phyloP scores from a whole-genome alignment of 1,140 invertebrate species.

The Berghia stephanieae region DNA sequence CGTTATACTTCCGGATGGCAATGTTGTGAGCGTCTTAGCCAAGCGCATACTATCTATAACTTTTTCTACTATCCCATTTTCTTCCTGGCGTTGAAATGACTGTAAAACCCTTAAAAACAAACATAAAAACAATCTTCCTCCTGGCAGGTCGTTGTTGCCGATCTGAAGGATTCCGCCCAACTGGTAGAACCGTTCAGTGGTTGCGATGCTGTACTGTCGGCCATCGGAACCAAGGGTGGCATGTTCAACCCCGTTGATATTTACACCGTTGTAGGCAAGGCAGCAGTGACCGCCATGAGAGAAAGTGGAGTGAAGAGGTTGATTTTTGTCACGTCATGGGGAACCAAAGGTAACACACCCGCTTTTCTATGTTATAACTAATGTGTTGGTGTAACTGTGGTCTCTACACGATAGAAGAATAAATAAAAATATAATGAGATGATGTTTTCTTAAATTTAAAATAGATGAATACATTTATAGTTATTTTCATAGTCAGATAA shows the following conservation, averaged over 20 bases:
- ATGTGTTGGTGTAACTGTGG: background rate
- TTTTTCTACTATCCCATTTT: no score
- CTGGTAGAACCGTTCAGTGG: constrained; percentile 33
- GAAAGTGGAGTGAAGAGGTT: constrained; percentile 32
- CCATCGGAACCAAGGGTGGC: constrained; percentile 34
- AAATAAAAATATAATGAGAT: background rate
- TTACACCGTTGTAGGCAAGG: constrained; percentile 38
- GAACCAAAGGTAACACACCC: constrained; percentile 38
- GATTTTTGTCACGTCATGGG: constrained; percentile 44
- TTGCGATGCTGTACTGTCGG: constrained; percentile 42
- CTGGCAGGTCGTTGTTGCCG: background rate
- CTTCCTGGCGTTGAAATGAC: no score
- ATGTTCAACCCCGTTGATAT: constrained; percentile 31
- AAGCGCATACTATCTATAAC: no score
- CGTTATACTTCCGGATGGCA: no score
- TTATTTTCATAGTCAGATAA: background rate
- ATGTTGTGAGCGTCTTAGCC: no score
- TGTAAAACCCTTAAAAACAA: no score
- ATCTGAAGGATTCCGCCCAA: background rate
- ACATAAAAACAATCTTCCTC: no score
- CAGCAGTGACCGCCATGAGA: constrained; percentile 36
- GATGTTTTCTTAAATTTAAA: no score
- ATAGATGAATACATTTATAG: background rate
- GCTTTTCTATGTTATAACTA: no score
- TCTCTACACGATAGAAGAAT: background rate